Percentiles rank a stretch among this genome's conserved stretches.
phyloP scores from a whole-genome alignment of 2,888 invertebrate genomes.

The Catocala sponsa region DNA sequence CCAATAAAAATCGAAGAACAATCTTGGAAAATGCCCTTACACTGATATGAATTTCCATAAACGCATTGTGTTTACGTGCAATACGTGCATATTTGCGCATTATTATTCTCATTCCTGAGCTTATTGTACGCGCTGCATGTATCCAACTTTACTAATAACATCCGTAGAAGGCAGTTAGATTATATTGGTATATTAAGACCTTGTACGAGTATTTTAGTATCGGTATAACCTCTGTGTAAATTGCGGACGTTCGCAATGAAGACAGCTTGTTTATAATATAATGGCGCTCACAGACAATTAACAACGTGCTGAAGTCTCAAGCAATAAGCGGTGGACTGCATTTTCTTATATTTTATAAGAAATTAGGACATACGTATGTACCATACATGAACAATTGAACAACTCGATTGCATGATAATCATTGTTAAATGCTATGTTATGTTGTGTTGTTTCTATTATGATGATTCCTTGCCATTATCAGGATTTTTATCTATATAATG shows the following conservation, averaged over 20 bases:
- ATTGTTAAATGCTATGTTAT: too few species aligned
- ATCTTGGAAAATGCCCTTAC: background rate
- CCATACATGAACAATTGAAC: too few species aligned
- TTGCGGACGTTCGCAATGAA: background rate
- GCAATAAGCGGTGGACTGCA: background rate
- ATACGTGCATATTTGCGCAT: slow-evolving; percentile 31
- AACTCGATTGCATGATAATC: too few species aligned
- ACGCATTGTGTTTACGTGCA: slow-evolving; percentile 31
- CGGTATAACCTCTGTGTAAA: slow-evolving; percentile 23
- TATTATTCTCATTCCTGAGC: slow-evolving; percentile 38
- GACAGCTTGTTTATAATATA: too few species aligned
- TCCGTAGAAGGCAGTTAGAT: slow-evolving; percentile 45
- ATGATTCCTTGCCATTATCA: too few species aligned
- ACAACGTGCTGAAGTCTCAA: background rate
- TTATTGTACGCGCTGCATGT: slow-evolving; percentile 48
- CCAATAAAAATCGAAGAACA: slow-evolving; percentile 3
- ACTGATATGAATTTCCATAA: slow-evolving; percentile 22
- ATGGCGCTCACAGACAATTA: too few species aligned
- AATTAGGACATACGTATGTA: too few species aligned
- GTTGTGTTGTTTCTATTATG: too few species aligned
- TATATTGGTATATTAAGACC: slow-evolving; percentile 46
- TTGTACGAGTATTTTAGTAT: slow-evolving; percentile 37
- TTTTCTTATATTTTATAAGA: too few species aligned
- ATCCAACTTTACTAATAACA: slow-evolving; percentile 54
- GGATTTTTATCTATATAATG: too few species aligned